Evolutionary conservation across 2,888 invertebrate species (phyloP), one percentile per base, ranked within the genome.

Genomic region (Gortyna flavago): DNA sequence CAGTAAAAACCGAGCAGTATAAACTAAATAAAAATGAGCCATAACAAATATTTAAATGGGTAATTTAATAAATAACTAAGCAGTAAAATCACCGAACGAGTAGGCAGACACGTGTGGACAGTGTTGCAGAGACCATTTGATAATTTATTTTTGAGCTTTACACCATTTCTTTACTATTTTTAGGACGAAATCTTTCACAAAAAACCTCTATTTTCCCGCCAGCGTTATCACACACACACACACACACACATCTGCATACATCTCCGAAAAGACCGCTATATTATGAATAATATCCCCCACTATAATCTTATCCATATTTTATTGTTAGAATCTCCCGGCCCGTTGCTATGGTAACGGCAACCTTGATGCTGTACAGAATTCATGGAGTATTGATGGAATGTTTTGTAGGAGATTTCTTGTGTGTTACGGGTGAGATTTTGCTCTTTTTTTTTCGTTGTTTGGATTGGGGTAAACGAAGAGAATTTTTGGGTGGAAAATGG

Each of bases 221-320:
- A 29, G 9, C 54, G 29, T 21, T 75, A 48, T 69, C 65, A 8
- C n/a, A 18, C 51, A 32, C 51, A 32, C n/a, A 18, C 51, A 32
- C 51, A 32, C 65, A 66, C 35, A 35, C 41, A 72, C 54, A 73
- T 66, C 62, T 71, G 48, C 67, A 73, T 72, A 72, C 44, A 66
- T 68, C 51, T 54, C 51, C 59, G 64, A 83, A 75, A 73, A 71
- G 9, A n/a, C 78, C 57, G 48, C 59, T 73, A 78, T 70, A 86
- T 84, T 78, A 86, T 79, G 75, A 70, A 70, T 66, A 78, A 84
- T 79, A 85, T 86, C 77, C 70, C 59, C 51, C 72, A 80, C 70
- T 78, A 86, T 88, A 81, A 88, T 87, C 83, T 79, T 87, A 87
- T 87, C 85, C 82, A 85, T 87, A 85, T 88, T 87, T 88, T 88